Evolutionary conservation across 2,113 vertebrate genomes (phyloP), one percentile per base, ranked within the genome.

Genomic region (Triplophysa rosa): DNA sequence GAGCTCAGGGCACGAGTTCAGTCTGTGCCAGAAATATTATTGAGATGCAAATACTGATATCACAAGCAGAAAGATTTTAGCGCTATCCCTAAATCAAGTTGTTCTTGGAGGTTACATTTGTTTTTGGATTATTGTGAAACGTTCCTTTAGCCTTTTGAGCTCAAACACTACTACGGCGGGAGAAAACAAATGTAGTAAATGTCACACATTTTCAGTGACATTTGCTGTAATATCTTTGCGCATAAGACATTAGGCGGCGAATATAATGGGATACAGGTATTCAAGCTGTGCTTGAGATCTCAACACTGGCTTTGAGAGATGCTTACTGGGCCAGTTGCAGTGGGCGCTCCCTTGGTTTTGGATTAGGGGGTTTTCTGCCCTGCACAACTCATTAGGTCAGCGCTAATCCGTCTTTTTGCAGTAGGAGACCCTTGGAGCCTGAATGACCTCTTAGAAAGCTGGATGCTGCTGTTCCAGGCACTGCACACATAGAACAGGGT

Each of bases 331-430:
- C 67, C 42, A 45, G 79, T 69, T 84, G 82, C 70, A 64, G 62
- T 17, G 77, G 42, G 77, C 1, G 42, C 26, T 75, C 69, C 68
- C 63, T 62, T 58, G 49, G 59, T 17, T 59, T 26, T 40, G 68
- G 79, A 80, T 80, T 80, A 84, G 47, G 67, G 63, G 61, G 70
- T 64, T 68, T 66, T 73, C 54, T 68, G 45, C 26, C 65, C 70
- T 45, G 75, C 33, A 58, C 56, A 56, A 76, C 69, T 83, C 81
- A 83, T 63, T 75, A 62, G 77, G 73, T 80, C 79, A 67, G 26
- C 52, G 54, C 73, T 80, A 80, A 80, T 84, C 78, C 79, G 33
- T 73, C 61, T 80, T 81, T 37, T 71, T 76, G 29, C 42, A 12
- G 13, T 37, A 63, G 70, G 59, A 69, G 77, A 47, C 42, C 64